Evolutionary conservation across 2,113 vertebrate genomes (phyloP).

Genomic region (Numenius arquata): DNA sequence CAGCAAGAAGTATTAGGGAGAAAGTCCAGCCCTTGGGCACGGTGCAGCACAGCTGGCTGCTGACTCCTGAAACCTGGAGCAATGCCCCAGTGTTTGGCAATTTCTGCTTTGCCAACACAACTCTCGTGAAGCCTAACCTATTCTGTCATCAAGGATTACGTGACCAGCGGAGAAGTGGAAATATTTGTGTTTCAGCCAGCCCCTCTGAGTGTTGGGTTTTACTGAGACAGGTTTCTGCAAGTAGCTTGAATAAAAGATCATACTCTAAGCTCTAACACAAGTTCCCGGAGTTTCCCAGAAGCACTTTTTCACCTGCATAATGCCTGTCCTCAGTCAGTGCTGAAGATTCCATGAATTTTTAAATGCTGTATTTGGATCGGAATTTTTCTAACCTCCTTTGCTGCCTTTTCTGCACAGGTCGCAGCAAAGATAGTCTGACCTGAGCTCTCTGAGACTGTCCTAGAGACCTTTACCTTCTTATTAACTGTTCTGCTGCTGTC

Average conservation of each 20-base stretch:
- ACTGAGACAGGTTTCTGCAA: not conserved
- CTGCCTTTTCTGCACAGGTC: not conserved
- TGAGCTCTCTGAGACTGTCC: not conserved
- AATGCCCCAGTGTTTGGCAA: not conserved
- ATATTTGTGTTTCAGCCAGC: not conserved
- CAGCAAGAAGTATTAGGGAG: not conserved
- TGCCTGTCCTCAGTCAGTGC: not conserved
- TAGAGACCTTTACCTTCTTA: not conserved
- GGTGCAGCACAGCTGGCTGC: not conserved
- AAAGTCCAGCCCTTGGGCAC: not conserved
- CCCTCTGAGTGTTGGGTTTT: not conserved
- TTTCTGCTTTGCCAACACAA: not conserved
- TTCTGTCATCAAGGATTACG: not conserved
- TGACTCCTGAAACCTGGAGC: not conserved
- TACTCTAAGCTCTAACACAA: not conserved
- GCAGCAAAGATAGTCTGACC: not conserved
- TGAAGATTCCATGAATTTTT: not conserved
- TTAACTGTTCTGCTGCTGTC: not conserved
- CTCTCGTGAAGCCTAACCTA: fast-evolving
- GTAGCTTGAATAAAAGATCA: not conserved
- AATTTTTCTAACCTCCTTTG: not conserved
- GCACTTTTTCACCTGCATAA: not conserved
- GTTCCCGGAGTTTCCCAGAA: not conserved
- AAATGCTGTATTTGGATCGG: not conserved
- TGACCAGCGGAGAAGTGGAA: not conserved